These are phyloP conservation scores for Aegithalos caudatus DNA, from an alignment of 2,113 vertebrate species.

Conservation along the genomic window DNA sequence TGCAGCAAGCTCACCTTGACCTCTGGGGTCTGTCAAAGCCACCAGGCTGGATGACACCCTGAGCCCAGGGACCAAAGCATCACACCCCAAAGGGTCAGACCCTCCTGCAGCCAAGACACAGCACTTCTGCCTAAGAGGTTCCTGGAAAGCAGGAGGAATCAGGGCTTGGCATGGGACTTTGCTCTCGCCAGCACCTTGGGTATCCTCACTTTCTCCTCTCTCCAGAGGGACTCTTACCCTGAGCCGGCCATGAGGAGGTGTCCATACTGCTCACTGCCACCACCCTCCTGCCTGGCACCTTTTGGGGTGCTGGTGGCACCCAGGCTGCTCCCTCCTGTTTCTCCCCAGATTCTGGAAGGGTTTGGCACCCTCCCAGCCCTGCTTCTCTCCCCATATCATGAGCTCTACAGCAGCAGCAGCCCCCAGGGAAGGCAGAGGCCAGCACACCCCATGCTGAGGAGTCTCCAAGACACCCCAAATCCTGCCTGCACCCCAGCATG, in stretches of 20 bases:
- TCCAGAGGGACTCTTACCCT: background rate
- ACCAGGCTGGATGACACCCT: background rate
- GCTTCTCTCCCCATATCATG: background rate
- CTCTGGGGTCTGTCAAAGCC: background rate
- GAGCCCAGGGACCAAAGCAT: background rate
- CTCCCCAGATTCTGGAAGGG: background rate
- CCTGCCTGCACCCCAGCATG: background rate
- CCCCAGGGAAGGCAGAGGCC: background rate
- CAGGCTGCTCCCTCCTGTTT: background rate
- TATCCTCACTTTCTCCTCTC: background rate
- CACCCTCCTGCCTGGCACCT: background rate
- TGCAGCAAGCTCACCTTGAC: background rate
- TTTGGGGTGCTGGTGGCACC: background rate
- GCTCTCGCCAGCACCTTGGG: accelerated
- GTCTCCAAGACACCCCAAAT: background rate
- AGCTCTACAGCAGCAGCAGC: background rate
- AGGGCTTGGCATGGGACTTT: background rate
- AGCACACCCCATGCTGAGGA: accelerated
- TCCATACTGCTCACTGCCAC: background rate
- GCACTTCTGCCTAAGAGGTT: background rate
- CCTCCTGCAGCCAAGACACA: background rate
- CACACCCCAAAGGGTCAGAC: accelerated
- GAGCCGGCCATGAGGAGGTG: background rate
- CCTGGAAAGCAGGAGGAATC: conserved; percentile 6
- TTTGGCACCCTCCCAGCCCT: background rate